Evolutionary conservation across 2,113 vertebrate genomes (phyloP), one percentile per base, ranked within the genome.

Genomic region (Dasyornis broadbenti): DNA sequence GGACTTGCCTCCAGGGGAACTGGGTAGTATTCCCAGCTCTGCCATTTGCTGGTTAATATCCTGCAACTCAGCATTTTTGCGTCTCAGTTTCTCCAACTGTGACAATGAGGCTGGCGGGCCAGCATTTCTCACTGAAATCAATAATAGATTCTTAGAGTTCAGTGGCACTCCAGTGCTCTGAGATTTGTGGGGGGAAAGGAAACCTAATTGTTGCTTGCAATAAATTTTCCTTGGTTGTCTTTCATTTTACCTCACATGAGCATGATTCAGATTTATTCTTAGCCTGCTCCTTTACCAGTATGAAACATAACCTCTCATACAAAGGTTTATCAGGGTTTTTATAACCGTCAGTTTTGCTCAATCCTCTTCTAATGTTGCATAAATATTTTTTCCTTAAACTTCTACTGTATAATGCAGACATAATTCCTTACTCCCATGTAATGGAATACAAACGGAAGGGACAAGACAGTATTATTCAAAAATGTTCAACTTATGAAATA

Each of bases 401-500:
- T 89, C 44, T 90, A 73, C 16, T 42, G 52, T 78, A 37, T 56
- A 92, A 53, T 75, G 72, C 33, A 93, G 78, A 60, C 6, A 30
- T 60, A 73, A 37, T 89, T 85, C 66, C 69, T 89, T 57, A 68
- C 23, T 91, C 59, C 47, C 35, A 44, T 77, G 87, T 80, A 94
- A 94, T 92, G 63, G 71, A 92, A 89, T 56, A 92, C 53, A 91
- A 96, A 82, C 2, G 22, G 82, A 96, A 90, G 47, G 35, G 87
- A 90, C 87, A 86, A 91, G 91, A 94, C 82, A 85, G 60, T 89
- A 71, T 79, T 95, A 83, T 93, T 84, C 78, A 93, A 79, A 95
- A 95, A 82, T 87, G 21, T 60, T 94, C 86, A 80, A 50, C 61
- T 92, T 96, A 93, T 91, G 89, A 95, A 97, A 94, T 93, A 95